Conservation (phyloP, 2,888 invertebrate species). For the Mechanitis mazaeus region DNA sequence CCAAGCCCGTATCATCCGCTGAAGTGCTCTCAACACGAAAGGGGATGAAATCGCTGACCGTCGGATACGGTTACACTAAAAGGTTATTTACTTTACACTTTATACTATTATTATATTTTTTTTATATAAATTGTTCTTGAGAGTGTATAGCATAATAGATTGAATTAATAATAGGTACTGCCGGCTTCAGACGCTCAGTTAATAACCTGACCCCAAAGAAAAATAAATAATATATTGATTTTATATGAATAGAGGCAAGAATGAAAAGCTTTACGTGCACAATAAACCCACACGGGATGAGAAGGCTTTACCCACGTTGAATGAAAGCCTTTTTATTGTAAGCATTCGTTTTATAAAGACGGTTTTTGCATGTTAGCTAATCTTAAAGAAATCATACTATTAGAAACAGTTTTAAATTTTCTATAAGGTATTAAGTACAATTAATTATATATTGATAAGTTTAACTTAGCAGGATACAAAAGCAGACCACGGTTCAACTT, state of each 20-base stretch:
- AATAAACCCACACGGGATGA: slow-evolving; percentile 1
- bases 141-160: too few relatives aligned
- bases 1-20: slow-evolving; percentile 9
- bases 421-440: too few relatives aligned
- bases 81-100: background rate
- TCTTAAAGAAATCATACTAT: too few relatives aligned
- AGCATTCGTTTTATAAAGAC: background rate
- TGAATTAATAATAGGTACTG: background rate
- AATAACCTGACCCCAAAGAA: background rate
- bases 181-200: background rate
- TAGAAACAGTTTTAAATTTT: too few relatives aligned
- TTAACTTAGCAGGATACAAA: too few relatives aligned
- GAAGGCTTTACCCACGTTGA: background rate
- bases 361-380: background rate
- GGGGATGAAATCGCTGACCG: slow-evolving; percentile 19
- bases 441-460: too few relatives aligned
- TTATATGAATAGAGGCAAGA: slow-evolving; percentile 1
- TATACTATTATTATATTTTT: background rate
- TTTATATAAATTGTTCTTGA: too few relatives aligned
- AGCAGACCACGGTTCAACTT: too few relatives aligned
- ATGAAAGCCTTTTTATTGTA: slow-evolving; percentile 3
- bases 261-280: slow-evolving; percentile 4
- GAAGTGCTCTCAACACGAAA: slow-evolving; percentile 18
- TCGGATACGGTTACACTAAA: slow-evolving; percentile 4
- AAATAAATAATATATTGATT: slow-evolving; percentile 3